Evolutionary conservation across 2,888 invertebrate species (phyloP).

Genomic region (Ormyrus nitidulus): DNA sequence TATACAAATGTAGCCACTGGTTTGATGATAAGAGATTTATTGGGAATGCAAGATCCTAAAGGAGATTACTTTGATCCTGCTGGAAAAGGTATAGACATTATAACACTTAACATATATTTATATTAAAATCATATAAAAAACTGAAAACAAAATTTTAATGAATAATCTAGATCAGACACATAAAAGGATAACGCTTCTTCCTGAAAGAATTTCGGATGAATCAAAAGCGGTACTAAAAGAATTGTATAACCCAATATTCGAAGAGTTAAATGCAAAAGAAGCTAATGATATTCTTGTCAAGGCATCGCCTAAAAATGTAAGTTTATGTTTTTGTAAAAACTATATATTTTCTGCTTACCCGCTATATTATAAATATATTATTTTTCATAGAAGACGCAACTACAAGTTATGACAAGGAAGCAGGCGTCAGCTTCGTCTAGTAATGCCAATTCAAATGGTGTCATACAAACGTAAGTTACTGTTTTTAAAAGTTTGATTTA

Average conservation of each 20-base stretch:
- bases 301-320: slow-evolving; percentile 82
- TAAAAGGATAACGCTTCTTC: slow-evolving; percentile 86
- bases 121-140: background rate
- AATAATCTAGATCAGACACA: slow-evolving; percentile 79
- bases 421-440: slow-evolving; percentile 54
- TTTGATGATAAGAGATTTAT: slow-evolving; percentile 80
- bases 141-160: background rate
- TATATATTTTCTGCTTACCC: background rate
- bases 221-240: slow-evolving; percentile 81
- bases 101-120: background rate
- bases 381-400: slow-evolving; percentile 58
- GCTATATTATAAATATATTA: slow-evolving; percentile 15
- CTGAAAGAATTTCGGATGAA: slow-evolving; percentile 83
- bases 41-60: slow-evolving; percentile 82
- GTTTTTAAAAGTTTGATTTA: background rate
- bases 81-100: slow-evolving; percentile 73
- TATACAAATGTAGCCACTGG: slow-evolving; percentile 85
- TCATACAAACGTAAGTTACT: slow-evolving; percentile 70
- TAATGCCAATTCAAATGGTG: slow-evolving; percentile 61
- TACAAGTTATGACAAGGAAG: slow-evolving; percentile 58
- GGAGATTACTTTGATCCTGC: slow-evolving; percentile 77
- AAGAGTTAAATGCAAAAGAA: slow-evolving; percentile 85
- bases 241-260: slow-evolving; percentile 78
- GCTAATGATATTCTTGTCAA: slow-evolving; percentile 89
- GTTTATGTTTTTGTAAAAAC: slow-evolving; percentile 42